Percentiles rank a stretch among this genome's conserved stretches.
phyloP scores from a whole-genome alignment of 2,113 vertebrate genomes.

The Theristicus caerulescens region DNA sequence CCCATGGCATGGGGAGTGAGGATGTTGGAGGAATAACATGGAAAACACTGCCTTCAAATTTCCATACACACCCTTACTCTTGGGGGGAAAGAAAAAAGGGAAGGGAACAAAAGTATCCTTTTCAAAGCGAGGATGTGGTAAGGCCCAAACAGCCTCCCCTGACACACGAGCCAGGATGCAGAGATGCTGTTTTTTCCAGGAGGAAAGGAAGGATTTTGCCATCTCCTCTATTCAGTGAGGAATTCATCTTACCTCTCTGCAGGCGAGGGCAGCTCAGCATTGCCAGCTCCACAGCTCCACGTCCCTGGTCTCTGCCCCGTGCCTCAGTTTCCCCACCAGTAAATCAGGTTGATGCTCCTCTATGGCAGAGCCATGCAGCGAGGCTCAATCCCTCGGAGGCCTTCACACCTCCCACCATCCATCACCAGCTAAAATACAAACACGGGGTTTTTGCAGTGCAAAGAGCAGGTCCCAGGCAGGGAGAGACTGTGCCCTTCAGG shows the following conservation, averaged over 20 bases:
- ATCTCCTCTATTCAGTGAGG: neutral
- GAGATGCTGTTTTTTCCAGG: neutral
- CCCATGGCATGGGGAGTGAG: neutral
- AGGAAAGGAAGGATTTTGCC: neutral
- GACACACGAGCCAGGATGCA: neutral
- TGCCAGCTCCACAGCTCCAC: neutral
- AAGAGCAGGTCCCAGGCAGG: neutral
- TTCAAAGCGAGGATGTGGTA: conserved; percentile 36
- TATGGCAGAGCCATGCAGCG: neutral
- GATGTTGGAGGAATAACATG: neutral
- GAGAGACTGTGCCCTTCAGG: neutral
- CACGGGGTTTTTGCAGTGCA: neutral
- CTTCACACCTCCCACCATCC: neutral
- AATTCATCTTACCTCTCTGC: neutral
- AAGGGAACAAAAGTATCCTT: neutral
- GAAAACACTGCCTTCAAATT: neutral
- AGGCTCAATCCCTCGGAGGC: neutral
- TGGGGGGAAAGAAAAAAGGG: neutral
- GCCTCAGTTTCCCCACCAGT: neutral
- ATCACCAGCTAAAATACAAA: neutral
- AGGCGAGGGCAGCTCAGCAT: neutral
- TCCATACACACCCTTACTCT: neutral
- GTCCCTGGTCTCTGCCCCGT: accelerated
- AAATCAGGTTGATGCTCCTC: neutral
- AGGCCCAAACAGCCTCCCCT: neutral